Evolutionary conservation across 37 sponge, comb jelly and placozoan genomes (phyloP).

Genomic region (Halichondria panicea): DNA sequence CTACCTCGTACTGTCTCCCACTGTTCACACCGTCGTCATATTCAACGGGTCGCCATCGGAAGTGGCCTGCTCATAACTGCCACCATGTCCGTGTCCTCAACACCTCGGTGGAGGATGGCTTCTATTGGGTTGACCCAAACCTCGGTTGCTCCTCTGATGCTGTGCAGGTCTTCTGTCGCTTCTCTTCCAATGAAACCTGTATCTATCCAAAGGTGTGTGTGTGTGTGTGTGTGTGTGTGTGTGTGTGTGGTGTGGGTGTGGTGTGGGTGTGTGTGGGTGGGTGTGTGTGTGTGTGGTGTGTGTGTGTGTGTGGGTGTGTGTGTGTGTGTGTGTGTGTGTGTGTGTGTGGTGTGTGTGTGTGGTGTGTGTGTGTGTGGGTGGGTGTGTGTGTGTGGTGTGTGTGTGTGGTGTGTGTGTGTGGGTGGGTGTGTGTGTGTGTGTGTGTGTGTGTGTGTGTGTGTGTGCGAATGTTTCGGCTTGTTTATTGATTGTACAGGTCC

Average conservation of each 20-base stretch:
- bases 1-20: conserved; percentile 3
- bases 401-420: conserved; percentile 8
- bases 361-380: conserved; percentile 11
- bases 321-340: conserved; percentile 5
- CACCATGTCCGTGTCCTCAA: conserved; percentile 18
- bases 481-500: not conserved
- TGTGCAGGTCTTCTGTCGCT: conserved; percentile 60
- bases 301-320: not conserved
- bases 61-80: conserved; percentile 47
- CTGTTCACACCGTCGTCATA: not conserved
- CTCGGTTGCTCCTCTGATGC: conserved; percentile 63
- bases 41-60: not conserved
- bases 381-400: not conserved
- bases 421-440: not conserved
- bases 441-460: conserved; percentile 8
- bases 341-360: too few relatives aligned
- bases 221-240: conserved; percentile 15
- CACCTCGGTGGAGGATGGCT: conserved; percentile 9
- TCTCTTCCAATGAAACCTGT: conserved; percentile 59
- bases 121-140: conserved; percentile 79
- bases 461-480: not conserved
- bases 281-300: not conserved
- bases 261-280: conserved; percentile 1
- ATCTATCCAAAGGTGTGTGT: conserved; percentile 21
- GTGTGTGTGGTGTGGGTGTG: not conserved